A percentile compares a stretch with the other conserved stretches of the same genome.
Evolutionary conservation across 2,113 vertebrate genomes (phyloP).

Genomic region (Leptocoma aspasia): DNA sequence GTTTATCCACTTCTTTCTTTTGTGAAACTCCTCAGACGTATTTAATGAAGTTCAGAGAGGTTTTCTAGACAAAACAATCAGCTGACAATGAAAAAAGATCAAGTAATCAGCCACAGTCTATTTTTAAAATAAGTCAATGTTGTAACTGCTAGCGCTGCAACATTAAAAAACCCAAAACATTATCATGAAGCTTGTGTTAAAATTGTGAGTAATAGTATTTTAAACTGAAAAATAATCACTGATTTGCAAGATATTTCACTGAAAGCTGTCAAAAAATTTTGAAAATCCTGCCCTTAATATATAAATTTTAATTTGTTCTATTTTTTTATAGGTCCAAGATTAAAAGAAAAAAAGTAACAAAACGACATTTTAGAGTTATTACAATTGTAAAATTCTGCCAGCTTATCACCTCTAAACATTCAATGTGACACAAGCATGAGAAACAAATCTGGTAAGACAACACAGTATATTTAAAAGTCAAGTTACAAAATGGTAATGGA

Average conservation of each 20-base stretch:
- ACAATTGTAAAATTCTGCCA: neutral
- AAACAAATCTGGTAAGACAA: constrained; percentile 20
- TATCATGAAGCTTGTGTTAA: neutral
- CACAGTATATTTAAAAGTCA: neutral
- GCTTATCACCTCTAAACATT: neutral
- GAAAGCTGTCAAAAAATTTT: neutral
- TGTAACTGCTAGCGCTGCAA: neutral
- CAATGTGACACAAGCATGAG: neutral
- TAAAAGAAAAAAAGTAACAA: neutral
- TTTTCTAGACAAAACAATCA: neutral
- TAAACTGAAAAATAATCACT: neutral
- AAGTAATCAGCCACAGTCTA: neutral
- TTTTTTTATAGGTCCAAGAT: neutral
- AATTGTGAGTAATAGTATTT: neutral
- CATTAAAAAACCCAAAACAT: neutral
- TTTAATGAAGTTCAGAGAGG: neutral
- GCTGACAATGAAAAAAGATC: neutral
- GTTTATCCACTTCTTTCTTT: neutral
- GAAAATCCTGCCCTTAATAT: neutral
- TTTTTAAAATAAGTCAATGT: neutral
- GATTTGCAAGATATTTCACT: neutral
- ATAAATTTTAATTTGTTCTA: neutral
- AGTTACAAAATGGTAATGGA: neutral
- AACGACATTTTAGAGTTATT: neutral
- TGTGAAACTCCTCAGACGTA: neutral